These are phyloP conservation scores for Actinostola sp. DNA, from an alignment of 92 coral and sea anemone genomes.

Conservation along the genomic window DNA sequence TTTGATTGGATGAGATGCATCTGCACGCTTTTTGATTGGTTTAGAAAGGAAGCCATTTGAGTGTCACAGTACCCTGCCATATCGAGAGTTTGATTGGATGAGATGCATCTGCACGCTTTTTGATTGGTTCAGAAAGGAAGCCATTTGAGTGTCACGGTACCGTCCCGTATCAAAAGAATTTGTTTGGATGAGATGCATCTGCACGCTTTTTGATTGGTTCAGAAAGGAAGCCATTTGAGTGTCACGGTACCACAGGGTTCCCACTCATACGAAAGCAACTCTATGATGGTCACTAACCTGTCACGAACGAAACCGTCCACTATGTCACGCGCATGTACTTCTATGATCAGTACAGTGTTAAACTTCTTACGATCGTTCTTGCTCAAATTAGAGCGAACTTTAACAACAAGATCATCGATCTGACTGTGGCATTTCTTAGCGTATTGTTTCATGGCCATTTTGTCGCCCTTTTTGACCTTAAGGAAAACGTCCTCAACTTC, in stretches of 20 bases:
- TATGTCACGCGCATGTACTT: conserved; percentile 96
- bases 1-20: no score
- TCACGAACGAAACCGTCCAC: conserved; percentile 95
- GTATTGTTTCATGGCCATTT: conserved; percentile 98
- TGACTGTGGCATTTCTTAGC: conserved; percentile 96
- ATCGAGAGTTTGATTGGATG: no score
- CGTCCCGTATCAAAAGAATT: no score
- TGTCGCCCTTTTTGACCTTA: conserved; percentile 98
- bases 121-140: no score
- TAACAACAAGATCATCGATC: conserved; percentile 88
- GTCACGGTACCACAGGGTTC: neutral
- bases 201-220: no score
- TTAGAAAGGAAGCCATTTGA: no score
- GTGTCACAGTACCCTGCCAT: no score
- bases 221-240: no score
- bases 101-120: no score
- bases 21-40: no score
- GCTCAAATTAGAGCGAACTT: conserved; percentile 92
- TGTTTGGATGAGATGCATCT: no score
- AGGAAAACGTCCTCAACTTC: conserved; percentile 97
- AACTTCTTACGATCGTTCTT: conserved; percentile 98
- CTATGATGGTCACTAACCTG: conserved; percentile 60
- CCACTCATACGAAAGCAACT: neutral
- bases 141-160: no score
- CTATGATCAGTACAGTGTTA: conserved; percentile 91